A percentile compares a stretch with the other conserved stretches of the same genome.
Conservation (phyloP, 2,113 vertebrate species). For the Leptosomus discolor region DNA sequence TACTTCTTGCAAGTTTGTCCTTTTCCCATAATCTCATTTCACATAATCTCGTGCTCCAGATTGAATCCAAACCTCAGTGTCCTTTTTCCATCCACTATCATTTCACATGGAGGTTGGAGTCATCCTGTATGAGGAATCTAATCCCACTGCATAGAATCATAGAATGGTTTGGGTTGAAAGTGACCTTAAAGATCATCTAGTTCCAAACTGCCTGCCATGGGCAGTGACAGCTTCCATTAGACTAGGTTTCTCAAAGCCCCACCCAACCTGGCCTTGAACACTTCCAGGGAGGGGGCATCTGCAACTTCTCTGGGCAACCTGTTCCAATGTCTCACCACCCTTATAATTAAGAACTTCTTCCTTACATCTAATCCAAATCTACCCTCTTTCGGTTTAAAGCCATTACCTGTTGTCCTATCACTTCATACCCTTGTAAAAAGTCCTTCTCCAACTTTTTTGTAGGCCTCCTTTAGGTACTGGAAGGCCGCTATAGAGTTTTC, state of each 20-base stretch:
- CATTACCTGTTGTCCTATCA: not conserved
- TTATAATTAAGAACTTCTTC: not conserved
- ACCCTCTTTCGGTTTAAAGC: not conserved
- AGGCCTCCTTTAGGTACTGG: not conserved
- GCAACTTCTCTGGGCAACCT: not conserved
- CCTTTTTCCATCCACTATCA: not conserved
- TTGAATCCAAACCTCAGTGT: not conserved
- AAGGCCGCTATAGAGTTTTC: not conserved
- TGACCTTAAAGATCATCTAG: not conserved
- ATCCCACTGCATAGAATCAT: not conserved
- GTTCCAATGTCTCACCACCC: not conserved
- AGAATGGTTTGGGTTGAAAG: not conserved
- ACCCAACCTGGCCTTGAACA: not conserved
- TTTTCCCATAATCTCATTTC: not conserved
- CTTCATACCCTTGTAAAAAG: not conserved
- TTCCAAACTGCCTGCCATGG: too few species aligned
- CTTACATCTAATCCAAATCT: not conserved
- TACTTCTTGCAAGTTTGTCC: not conserved
- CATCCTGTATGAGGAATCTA: not conserved
- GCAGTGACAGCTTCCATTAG: too few species aligned
- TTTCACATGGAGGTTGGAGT: not conserved
- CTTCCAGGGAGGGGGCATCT: not conserved
- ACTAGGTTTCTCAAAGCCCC: not conserved
- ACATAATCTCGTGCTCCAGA: not conserved
- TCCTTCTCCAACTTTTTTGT: not conserved